phyloP scores from a whole-genome alignment of 2,888 invertebrate species.

The Eupithecia inturbata region DNA sequence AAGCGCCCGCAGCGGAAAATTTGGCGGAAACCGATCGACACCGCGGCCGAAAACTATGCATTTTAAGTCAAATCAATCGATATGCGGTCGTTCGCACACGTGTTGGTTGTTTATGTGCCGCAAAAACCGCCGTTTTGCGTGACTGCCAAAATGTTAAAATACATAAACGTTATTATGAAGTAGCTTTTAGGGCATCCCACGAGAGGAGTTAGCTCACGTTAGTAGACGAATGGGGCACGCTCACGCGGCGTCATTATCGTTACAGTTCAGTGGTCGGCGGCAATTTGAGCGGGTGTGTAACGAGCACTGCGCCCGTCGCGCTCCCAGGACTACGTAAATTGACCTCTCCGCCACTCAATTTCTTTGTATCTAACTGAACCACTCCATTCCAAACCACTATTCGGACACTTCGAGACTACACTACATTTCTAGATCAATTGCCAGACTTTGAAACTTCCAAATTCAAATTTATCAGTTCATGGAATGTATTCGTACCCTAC shows the following conservation, averaged over 20 bases:
- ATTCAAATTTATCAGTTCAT: neutral
- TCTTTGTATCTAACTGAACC: slow-evolving; percentile 56
- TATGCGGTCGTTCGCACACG: slow-evolving; percentile 74
- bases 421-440: neutral
- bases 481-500: neutral
- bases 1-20: slow-evolving; percentile 76
- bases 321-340: slow-evolving; percentile 72
- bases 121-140: slow-evolving; percentile 79
- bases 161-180: slow-evolving; percentile 65
- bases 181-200: slow-evolving; percentile 75
- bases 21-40: slow-evolving; percentile 76
- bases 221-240: slow-evolving; percentile 69
- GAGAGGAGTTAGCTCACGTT: slow-evolving; percentile 75
- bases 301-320: slow-evolving; percentile 67
- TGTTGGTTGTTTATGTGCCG: slow-evolving; percentile 80
- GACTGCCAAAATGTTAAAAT: slow-evolving; percentile 75
- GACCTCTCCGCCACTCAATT: slow-evolving; percentile 62
- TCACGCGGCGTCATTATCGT: slow-evolving; percentile 75
- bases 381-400: slow-evolving; percentile 31
- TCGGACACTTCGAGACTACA: slow-evolving; percentile 3
- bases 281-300: slow-evolving; percentile 74
- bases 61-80: slow-evolving; percentile 81
- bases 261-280: slow-evolving; percentile 72
- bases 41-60: slow-evolving; percentile 76
- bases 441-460: neutral